Conservation (phyloP, 2,888 invertebrate species). For the Lithophane leautieri region DNA sequence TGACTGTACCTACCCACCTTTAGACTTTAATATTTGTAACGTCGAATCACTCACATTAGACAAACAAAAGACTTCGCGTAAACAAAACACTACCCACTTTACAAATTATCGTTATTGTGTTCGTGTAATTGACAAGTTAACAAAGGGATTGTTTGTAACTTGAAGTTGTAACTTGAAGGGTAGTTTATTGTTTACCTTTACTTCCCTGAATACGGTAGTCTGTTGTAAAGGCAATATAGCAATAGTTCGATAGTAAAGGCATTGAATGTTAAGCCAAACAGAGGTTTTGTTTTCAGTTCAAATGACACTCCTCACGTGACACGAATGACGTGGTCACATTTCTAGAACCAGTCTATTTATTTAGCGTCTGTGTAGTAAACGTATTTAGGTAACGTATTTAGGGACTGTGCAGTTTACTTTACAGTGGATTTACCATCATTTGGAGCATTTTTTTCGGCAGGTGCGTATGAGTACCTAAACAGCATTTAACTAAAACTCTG, state of each 20-base stretch:
- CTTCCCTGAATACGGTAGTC: background rate
- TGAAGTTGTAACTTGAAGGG: constrained; percentile 1
- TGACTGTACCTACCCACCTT: too few relatives aligned
- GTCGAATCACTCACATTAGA: background rate
- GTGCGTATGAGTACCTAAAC: too few relatives aligned
- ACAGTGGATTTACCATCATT: too few relatives aligned
- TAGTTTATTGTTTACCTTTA: constrained; percentile 26
- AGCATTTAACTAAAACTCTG: too few relatives aligned
- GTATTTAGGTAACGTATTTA: too few relatives aligned
- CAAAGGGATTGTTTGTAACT: constrained; percentile 20
- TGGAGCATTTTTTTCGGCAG: too few relatives aligned
- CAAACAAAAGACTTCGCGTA: constrained; percentile 6
- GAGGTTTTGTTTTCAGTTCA: background rate
- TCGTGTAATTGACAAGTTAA: constrained; percentile 22
- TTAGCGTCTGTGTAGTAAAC: too few relatives aligned
- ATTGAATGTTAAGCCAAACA: background rate
- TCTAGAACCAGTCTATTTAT: background rate
- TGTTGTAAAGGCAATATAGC: background rate
- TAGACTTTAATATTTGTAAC: background rate
- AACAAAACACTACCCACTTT: constrained; percentile 35
- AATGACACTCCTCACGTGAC: background rate
- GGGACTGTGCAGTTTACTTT: too few relatives aligned
- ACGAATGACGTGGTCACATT: background rate
- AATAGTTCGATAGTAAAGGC: background rate
- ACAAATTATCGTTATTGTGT: constrained; percentile 34